Conservation (phyloP, 1,140 invertebrate genomes). For the Papilio polytes region DNA sequence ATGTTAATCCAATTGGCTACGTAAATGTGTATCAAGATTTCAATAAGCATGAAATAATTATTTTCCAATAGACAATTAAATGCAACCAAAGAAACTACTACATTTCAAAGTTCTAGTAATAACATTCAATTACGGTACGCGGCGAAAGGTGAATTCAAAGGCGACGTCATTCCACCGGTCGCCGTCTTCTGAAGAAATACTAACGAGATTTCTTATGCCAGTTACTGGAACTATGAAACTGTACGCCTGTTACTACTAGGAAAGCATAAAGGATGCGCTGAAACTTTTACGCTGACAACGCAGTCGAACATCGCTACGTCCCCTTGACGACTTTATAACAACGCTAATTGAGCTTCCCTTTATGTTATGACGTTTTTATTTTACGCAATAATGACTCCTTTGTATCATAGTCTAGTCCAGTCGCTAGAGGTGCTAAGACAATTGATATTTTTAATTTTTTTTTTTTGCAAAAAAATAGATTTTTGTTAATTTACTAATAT, state of each 20-base stretch:
- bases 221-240: conserved; percentile 29
- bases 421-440: background rate
- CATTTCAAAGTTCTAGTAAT: background rate
- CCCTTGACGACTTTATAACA: conserved; percentile 17
- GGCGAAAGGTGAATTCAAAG: conserved; percentile 26
- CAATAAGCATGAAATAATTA: background rate
- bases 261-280: conserved; percentile 34
- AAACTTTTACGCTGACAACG: conserved; percentile 31
- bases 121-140: conserved; percentile 23
- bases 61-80: background rate
- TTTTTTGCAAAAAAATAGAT: too few species aligned
- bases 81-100: background rate
- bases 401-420: background rate
- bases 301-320: background rate
- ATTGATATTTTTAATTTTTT: too few species aligned
- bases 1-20: background rate
- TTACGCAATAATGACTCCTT: background rate
- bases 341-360: conserved; percentile 6
- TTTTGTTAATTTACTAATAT: too few species aligned
- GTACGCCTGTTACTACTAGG: conserved; percentile 33
- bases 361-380: background rate
- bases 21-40: background rate
- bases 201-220: conserved; percentile 32
- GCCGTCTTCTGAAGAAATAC: conserved; percentile 21
- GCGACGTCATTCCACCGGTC: background rate